Conservation (phyloP, 2,113 vertebrate species). For the Petaurus breviceps region DNA sequence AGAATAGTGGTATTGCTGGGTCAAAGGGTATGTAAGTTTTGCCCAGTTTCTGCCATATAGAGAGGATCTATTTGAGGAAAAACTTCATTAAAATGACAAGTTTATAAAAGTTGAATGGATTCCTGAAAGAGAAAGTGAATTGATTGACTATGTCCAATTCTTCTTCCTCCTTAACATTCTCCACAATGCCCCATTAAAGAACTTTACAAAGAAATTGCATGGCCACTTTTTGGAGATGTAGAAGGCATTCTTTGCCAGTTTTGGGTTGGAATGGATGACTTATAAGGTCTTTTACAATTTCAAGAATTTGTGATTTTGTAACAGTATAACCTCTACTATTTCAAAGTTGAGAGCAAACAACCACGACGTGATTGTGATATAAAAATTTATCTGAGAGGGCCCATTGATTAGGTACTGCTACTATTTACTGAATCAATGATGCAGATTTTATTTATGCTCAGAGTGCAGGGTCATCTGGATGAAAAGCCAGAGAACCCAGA, state of each 20-base stretch:
- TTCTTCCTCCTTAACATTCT: background rate
- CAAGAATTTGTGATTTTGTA: background rate
- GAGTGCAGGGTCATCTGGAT: background rate
- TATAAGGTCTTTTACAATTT: background rate
- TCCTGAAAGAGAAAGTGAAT: background rate
- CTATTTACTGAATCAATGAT: background rate
- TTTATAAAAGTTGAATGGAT: background rate
- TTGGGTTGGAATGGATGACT: background rate
- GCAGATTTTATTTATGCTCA: background rate
- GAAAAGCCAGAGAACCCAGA: background rate
- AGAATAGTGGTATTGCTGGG: no score
- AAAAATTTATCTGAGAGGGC: background rate
- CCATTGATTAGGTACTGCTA: background rate
- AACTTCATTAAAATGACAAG: background rate
- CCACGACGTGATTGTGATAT: background rate
- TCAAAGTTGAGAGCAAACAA: background rate
- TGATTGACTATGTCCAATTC: background rate
- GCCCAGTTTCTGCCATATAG: no score
- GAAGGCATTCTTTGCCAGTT: background rate
- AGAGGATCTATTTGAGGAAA: background rate
- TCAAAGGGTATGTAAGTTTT: no score
- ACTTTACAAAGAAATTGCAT: background rate
- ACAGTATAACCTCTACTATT: background rate
- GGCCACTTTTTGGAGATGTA: background rate
- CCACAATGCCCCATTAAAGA: background rate